Evolutionary conservation across 1,140 invertebrate genomes (phyloP), one percentile per base, ranked within the genome.

Genomic region (Drosophila yakuba): DNA sequence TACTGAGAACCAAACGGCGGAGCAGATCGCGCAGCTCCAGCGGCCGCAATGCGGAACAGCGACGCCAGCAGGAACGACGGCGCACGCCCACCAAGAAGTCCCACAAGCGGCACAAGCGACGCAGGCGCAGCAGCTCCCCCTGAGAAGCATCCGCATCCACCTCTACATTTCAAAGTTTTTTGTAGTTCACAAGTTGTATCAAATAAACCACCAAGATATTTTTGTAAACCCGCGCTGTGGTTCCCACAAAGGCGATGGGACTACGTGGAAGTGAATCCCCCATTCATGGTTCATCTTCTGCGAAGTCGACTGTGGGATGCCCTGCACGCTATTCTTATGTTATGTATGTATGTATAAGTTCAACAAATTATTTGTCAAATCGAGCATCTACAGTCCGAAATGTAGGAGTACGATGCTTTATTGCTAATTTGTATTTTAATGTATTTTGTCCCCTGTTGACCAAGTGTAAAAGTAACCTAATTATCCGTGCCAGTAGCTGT

Each of bases 71-170:
- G 62, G 72, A 32, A 0, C 60, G 73, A 5, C 79, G 61, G 2
- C 69, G 72, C 15, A 43, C 56, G 25, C 66, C 68, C 58, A 85
- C 61, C 55, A 90, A 89, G 62, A 89, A 74, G 60, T 74, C 52
- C 45, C 86, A 80, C 66, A 90, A 90, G 45, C 86, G 79, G 0
- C 78, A 86, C 56, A 90, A 90, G 25, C 72, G 76, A 11, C 86
- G 78, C 11, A 50, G 76, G 7, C 88, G 79, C 48, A 91, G 78
- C 45, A 82, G 69, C 20, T 89, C 80, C 17, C 59, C 51, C 45
- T 72, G 62, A 80, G 15, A 14, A 23, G 23, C 23, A 25, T 25
- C 28, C 3, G 3, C 12, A 23, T 35, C 57, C 39, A 55, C 41
- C 10, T 41, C 11, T 5, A 36, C 35, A 38, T 55, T 17, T 36